Percentiles rank a stretch among this genome's conserved stretches.
Evolutionary conservation across 2,797 vertebrate genomes (phyloP).

Genomic region (Pipistrellus pipistrellus): DNA sequence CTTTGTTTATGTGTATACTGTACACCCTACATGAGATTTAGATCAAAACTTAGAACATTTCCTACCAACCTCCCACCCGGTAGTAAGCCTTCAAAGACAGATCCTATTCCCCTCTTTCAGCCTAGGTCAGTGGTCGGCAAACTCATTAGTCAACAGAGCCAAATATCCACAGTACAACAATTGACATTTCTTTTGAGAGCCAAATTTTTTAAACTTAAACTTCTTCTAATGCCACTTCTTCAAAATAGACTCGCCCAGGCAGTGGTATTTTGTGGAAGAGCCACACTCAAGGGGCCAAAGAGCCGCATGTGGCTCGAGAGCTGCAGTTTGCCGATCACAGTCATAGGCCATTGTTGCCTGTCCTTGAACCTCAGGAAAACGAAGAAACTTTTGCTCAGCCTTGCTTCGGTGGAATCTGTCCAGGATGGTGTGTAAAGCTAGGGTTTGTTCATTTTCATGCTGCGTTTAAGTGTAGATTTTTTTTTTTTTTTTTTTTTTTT

Average conservation of each 20-base stretch:
- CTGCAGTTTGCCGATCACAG: too few relatives aligned
- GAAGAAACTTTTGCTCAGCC: neutral
- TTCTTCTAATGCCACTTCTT: too few relatives aligned
- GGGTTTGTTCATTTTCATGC: neutral
- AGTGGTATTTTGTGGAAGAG: too few relatives aligned
- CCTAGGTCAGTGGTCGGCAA: neutral
- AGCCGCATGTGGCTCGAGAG: too few relatives aligned
- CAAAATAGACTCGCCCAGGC: too few relatives aligned
- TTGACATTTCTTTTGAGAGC: too few relatives aligned
- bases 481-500: neutral
- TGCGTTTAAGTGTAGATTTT: neutral
- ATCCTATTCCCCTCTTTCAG: neutral
- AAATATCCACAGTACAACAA: too few relatives aligned
- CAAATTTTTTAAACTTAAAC: too few relatives aligned
- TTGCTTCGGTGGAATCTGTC: neutral
- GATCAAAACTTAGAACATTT: neutral
- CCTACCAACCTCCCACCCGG: neutral
- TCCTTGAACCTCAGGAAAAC: conserved; percentile 1
- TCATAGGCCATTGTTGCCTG: neutral
- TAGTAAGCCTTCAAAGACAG: neutral
- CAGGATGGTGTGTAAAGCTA: neutral
- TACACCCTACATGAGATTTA: neutral
- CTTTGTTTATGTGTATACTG: neutral
- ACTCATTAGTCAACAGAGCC: too few relatives aligned
- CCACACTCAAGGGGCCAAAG: too few relatives aligned